Evolutionary conservation across 2,888 invertebrate species (phyloP).

Genomic region (Pammene fasciana): DNA sequence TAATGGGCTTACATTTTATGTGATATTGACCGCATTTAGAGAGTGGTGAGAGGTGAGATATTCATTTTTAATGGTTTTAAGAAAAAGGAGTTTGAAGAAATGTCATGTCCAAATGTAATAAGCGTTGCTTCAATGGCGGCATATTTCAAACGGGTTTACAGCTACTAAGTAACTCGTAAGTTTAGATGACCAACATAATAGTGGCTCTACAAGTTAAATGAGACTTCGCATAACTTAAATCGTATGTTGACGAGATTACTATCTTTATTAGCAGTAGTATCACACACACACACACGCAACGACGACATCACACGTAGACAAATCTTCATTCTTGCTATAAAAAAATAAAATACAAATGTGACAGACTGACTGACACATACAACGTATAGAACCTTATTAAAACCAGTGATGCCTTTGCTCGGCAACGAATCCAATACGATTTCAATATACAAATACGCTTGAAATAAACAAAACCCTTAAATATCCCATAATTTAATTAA

Average conservation of each 20-base stretch:
- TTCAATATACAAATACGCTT: no score
- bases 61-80: constrained; percentile 1
- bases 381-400: no score
- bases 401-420: no score
- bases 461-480: no score
- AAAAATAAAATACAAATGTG: no score
- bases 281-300: not conserved
- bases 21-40: constrained; percentile 24
- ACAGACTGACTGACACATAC: no score
- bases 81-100: not conserved
- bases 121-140: not conserved
- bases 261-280: not conserved
- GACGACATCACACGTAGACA: no score
- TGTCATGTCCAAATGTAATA: not conserved
- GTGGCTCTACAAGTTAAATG: not conserved
- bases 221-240: not conserved
- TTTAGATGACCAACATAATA: not conserved
- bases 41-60: constrained; percentile 7
- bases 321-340: no score
- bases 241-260: not conserved
- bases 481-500: not conserved
- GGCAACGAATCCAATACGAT: no score
- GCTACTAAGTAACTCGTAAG: not conserved
- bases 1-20: constrained; percentile 23
- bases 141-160: not conserved